These are phyloP conservation scores for Chalcosyrphus nemorum DNA, from an alignment of 2,888 invertebrate genomes.

Conservation along the genomic window DNA sequence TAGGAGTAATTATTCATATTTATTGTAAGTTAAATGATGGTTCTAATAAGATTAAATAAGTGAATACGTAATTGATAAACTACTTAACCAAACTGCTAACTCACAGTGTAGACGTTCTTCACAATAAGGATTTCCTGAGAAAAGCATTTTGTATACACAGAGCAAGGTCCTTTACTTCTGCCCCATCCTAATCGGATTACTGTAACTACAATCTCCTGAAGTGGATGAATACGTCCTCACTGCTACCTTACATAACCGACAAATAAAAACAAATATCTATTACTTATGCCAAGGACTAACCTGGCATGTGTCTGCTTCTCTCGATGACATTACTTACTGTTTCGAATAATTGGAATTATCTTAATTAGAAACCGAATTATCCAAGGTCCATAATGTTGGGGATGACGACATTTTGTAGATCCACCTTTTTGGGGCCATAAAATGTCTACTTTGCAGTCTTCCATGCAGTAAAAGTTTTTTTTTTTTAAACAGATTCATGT, in stretches of 20 bases:
- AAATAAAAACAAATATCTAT: background rate
- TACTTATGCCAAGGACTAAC: background rate
- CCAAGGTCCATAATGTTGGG: background rate
- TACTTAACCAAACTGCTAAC: conserved; percentile 19
- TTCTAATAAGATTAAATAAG: conserved; percentile 1
- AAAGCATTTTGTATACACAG: background rate
- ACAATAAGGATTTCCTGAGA: background rate
- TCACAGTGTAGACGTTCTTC: background rate
- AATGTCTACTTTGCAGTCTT: too few species aligned
- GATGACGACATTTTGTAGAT: too few species aligned
- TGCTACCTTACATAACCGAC: background rate
- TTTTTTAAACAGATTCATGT: too few species aligned
- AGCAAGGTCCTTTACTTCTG: background rate
- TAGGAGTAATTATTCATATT: too few species aligned
- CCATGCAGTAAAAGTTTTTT: too few species aligned
- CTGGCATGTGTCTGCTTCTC: too few species aligned
- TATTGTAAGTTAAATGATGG: background rate
- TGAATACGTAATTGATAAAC: conserved; percentile 8
- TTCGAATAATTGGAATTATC: background rate
- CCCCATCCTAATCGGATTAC: conserved; percentile 25
- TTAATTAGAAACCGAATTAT: background rate
- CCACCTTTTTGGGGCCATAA: too few species aligned
- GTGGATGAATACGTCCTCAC: conserved; percentile 2
- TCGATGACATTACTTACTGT: background rate
- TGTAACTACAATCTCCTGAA: conserved; percentile 22